Evolutionary conservation across 2,888 invertebrate genomes (phyloP).

Genomic region (Patella ulyssiponensis): DNA sequence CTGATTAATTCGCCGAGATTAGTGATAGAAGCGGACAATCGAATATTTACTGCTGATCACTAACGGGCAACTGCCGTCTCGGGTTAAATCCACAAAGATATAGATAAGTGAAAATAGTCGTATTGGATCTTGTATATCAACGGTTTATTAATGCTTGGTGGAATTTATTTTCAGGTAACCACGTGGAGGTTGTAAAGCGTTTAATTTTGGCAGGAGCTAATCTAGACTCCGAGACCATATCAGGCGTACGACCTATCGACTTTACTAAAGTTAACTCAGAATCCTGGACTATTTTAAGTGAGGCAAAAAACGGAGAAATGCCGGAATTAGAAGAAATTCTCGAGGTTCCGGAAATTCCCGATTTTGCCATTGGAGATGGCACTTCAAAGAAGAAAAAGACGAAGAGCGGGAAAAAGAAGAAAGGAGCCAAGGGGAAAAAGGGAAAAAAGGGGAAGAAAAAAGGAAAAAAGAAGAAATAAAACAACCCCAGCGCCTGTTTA

Average conservation of each 20-base stretch:
- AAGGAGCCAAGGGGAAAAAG: constrained; percentile 37
- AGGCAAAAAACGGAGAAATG: constrained; percentile 52
- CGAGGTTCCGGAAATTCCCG: constrained; percentile 54
- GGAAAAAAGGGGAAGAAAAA: constrained; percentile 44
- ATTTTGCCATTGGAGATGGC: constrained; percentile 50
- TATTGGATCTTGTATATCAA: too few relatives aligned
- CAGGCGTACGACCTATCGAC: constrained; percentile 49
- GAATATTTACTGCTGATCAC: too few relatives aligned
- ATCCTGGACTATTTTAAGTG: constrained; percentile 52
- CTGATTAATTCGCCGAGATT: too few relatives aligned
- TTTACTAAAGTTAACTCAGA: constrained; percentile 48
- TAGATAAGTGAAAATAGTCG: too few relatives aligned
- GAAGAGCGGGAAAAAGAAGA: constrained; percentile 42
- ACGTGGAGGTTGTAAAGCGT: constrained; percentile 55
- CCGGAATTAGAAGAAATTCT: constrained; percentile 55
- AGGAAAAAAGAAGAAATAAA: constrained; percentile 45
- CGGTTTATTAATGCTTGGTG: not conserved
- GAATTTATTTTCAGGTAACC: constrained; percentile 45
- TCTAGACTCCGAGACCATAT: constrained; percentile 48
- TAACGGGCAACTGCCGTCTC: too few relatives aligned
- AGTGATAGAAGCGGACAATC: too few relatives aligned
- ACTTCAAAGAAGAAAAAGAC: constrained; percentile 48
- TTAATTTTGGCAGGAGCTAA: constrained; percentile 52
- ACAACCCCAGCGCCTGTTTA: constrained; percentile 11
- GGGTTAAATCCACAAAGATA: too few relatives aligned